phyloP scores from a whole-genome alignment of 64 coral and sea anemone genomes.

The Stylophora pistillata region DNA sequence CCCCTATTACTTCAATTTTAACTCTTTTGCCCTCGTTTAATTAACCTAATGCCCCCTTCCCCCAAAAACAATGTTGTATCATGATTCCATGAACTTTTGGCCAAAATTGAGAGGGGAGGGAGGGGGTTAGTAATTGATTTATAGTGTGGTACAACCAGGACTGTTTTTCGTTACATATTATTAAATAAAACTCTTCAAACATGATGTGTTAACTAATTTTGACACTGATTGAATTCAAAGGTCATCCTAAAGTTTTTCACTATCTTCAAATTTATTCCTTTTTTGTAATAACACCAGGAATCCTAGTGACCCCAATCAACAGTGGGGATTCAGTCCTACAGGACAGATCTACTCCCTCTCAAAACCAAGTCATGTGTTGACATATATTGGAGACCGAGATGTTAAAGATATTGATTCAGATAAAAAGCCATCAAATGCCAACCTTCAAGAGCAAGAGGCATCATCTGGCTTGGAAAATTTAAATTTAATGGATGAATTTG shows the following conservation, averaged over 20 bases:
- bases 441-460: neutral
- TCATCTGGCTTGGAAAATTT: neutral
- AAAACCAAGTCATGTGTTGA: conserved; percentile 72
- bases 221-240: too few relatives aligned
- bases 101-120: too few relatives aligned
- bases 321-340: conserved; percentile 88
- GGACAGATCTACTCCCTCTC: conserved; percentile 90
- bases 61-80: too few relatives aligned
- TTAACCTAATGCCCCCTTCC: too few relatives aligned
- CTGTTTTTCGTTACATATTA: too few relatives aligned
- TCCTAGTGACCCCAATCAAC: conserved; percentile 61
- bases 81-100: too few relatives aligned
- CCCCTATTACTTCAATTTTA: too few relatives aligned
- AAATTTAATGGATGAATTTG: conserved; percentile 11
- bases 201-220: too few relatives aligned
- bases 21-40: too few relatives aligned
- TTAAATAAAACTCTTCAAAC: too few relatives aligned
- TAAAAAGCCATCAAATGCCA: neutral
- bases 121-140: too few relatives aligned
- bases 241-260: neutral
- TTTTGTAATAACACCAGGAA: conserved; percentile 40
- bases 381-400: conserved; percentile 64
- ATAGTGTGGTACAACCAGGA: too few relatives aligned
- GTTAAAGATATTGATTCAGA: neutral
- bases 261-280: neutral